Evolutionary conservation across 1,140 invertebrate species (phyloP).

Genomic region (Drosophila pseudoananassae): DNA sequence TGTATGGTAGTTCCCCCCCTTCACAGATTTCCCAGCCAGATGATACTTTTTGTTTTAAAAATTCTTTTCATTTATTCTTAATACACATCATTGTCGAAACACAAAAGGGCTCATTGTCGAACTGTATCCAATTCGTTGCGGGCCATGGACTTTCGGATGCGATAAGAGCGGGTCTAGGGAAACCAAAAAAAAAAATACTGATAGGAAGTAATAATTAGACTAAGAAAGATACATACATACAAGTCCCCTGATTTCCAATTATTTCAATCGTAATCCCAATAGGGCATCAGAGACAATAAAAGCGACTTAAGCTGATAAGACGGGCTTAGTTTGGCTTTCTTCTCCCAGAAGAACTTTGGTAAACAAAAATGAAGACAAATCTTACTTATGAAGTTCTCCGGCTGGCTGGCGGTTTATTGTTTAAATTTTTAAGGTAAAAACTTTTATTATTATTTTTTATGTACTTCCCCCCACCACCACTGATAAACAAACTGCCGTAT

Average conservation of each 20-base stretch:
- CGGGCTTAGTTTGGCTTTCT: neutral
- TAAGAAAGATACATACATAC: no score
- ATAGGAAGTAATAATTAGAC: no score
- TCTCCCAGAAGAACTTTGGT: no score
- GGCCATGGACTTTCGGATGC: neutral
- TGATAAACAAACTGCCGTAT: neutral
- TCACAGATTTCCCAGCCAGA: conserved; percentile 28
- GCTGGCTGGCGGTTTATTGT: no score
- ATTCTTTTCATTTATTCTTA: conserved; percentile 20
- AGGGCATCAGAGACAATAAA: neutral
- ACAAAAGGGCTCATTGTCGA: conserved; percentile 10
- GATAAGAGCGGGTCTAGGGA: neutral
- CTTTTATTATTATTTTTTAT: neutral
- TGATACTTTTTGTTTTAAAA: conserved; percentile 12
- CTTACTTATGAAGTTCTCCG: no score
- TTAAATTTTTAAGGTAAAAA: neutral
- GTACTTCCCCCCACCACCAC: neutral
- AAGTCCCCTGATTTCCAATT: neutral
- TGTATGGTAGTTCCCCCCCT: neutral
- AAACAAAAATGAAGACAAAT: no score
- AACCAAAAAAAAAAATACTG: no score
- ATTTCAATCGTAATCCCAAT: neutral
- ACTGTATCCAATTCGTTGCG: neutral
- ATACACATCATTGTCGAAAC: conserved; percentile 17
- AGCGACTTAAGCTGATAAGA: neutral